Conservation (phyloP, 2,888 invertebrate genomes). For the Alviniconcha strummeri region DNA sequence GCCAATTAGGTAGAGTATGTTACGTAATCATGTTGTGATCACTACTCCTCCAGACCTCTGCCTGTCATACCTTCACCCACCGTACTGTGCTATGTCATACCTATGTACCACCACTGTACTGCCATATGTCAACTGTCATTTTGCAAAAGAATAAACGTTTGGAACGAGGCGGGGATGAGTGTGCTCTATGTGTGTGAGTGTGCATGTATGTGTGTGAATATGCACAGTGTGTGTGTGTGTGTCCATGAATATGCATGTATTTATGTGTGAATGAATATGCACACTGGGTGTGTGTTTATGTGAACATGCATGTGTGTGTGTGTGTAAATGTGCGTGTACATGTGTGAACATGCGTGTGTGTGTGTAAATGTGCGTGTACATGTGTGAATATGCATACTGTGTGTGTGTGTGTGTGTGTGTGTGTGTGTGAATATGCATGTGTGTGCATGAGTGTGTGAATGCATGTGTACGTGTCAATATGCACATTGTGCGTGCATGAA, state of each 20-base stretch:
- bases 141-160: slow-evolving; percentile 30
- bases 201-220: neutral
- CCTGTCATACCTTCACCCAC: slow-evolving; percentile 13
- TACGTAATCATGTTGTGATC: slow-evolving; percentile 24
- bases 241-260: neutral
- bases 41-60: slow-evolving; percentile 3
- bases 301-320: neutral
- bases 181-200: neutral
- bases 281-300: neutral
- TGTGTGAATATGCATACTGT: neutral
- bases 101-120: slow-evolving; percentile 20
- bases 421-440: neutral
- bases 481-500: too few relatives aligned
- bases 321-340: neutral
- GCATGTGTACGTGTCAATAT: neutral
- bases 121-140: slow-evolving; percentile 29
- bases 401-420: slow-evolving; percentile 9
- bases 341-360: neutral
- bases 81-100: neutral
- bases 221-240: neutral
- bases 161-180: neutral
- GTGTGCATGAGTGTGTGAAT: neutral
- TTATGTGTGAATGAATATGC: neutral
- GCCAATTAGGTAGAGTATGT: neutral
- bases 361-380: neutral